Conservation (phyloP, 2,888 invertebrate genomes). For the Standfussiana lucernea region DNA sequence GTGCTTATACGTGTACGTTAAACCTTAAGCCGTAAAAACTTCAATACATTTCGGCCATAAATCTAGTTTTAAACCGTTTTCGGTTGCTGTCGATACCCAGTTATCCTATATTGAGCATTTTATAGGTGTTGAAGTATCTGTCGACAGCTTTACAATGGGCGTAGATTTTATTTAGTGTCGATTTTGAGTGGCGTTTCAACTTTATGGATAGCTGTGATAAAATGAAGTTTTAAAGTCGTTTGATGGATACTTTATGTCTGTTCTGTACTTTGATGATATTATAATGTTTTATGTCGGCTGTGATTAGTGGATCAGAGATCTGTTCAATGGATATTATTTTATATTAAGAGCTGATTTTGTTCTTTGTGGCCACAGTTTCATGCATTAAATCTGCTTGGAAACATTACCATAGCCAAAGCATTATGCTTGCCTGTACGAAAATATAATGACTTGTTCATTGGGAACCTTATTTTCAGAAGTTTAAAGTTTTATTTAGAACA, state of each 20-base stretch:
- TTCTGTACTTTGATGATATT: constrained; percentile 32
- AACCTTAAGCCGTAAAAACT: constrained; percentile 38
- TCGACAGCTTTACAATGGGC: constrained; percentile 61
- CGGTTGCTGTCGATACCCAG: constrained; percentile 61
- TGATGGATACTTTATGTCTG: constrained; percentile 39
- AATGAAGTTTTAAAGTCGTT: constrained; percentile 56
- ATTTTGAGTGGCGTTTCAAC: constrained; percentile 56
- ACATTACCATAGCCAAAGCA: not conserved
- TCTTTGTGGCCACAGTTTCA: not conserved
- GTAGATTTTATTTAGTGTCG: constrained; percentile 56
- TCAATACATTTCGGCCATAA: constrained; percentile 45
- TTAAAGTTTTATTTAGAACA: not conserved
- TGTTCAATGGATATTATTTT: constrained; percentile 22
- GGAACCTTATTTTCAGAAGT: not conserved
- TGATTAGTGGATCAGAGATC: constrained; percentile 22
- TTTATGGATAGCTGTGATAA: constrained; percentile 53
- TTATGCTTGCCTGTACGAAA: not conserved
- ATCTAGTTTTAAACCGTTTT: constrained; percentile 61
- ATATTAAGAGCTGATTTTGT: not conserved
- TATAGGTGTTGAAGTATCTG: constrained; percentile 64
- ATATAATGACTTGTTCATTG: not conserved
- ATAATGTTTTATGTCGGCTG: constrained; percentile 18
- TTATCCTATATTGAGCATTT: constrained; percentile 63
- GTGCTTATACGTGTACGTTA: not conserved
- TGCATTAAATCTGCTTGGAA: not conserved